Evolutionary conservation across 2,113 vertebrate genomes (phyloP).

Genomic region (zebrafish (Danio rerio)): DNA sequence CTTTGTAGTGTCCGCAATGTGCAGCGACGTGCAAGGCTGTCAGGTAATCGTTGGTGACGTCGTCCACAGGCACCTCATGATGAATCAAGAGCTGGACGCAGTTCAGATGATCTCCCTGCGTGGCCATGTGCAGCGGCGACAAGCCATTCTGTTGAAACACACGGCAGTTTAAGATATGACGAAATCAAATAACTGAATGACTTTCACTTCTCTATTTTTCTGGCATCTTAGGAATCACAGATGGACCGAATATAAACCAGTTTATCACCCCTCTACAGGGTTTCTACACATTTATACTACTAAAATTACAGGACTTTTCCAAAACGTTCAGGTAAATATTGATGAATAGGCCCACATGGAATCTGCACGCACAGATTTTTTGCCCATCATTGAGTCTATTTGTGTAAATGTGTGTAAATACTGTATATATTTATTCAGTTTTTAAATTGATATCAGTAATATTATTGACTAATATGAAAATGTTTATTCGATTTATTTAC

Average conservation of each 20-base stretch:
- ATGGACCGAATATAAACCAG: neutral
- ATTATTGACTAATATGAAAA: too few relatives aligned
- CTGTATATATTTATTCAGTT: too few relatives aligned
- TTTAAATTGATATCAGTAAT: too few relatives aligned
- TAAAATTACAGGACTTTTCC: too few relatives aligned
- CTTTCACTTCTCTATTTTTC: conserved; percentile 1
- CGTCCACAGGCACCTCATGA: conserved; percentile 94
- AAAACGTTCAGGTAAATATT: too few relatives aligned
- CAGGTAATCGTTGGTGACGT: conserved; percentile 97
- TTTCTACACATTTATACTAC: too few relatives aligned
- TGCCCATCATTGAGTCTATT: too few relatives aligned
- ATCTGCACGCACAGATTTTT: too few relatives aligned
- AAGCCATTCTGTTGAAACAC: conserved; percentile 54
- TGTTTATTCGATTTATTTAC: too few relatives aligned
- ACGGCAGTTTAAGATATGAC: neutral
- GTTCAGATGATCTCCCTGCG: conserved; percentile 97
- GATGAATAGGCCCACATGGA: too few relatives aligned
- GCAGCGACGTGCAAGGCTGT: conserved; percentile 96
- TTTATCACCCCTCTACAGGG: neutral
- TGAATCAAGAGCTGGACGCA: conserved; percentile 96
- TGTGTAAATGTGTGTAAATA: too few relatives aligned
- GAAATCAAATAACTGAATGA: neutral
- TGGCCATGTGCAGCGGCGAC: conserved; percentile 90
- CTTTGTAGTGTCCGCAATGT: conserved; percentile 98
- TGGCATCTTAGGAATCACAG: neutral